Evolutionary conservation across 2,113 vertebrate species (phyloP), one percentile per base, ranked within the genome.

Genomic region (Plestiodon gilberti): DNA sequence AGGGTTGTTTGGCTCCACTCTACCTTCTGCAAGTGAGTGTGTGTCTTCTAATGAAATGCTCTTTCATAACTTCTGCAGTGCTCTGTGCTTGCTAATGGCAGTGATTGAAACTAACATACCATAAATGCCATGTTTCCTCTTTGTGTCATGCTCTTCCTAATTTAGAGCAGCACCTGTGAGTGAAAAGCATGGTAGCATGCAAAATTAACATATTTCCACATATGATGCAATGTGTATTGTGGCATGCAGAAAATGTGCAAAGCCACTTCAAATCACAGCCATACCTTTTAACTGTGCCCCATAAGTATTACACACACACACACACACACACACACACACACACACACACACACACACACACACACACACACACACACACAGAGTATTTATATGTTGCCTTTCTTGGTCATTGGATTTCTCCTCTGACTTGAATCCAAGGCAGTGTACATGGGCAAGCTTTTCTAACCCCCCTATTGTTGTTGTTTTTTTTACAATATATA

Each of bases 31-130:
- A 76, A 88, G 1, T 33, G 82, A 3, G n/a, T 38, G 5, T 0
- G 1, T 82, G 4, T 89, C 55, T 80, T 83, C 25, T 83, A 43
- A 11, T 86, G 25, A 87, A 87, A 86, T 84, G 15, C 30, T 82
- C 0, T 82, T 80, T 76, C 85, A 7, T 80, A 78, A 28, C 59
- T 85, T 89, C 22, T 33, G 48, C 55, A 20, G 62, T 7, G 13
- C 10, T 71, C 22, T 3, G 81, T 43, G 61, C 4, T 82, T 43
- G 61, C 1, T 78, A 84, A 79, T 30, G 8, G 65, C 43, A 59
- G 1, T 5, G n/a, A 67, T 33, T n/a, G 38, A 38, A 43, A 52
- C 22, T 38, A 62, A 62, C 25, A 40, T 28, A 33, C 9, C 11
- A 5, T 1, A 0, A 0, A 61, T 7, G 2, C n/a, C 55, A 59